phyloP scores from a whole-genome alignment of 2,113 vertebrate species.

The Pithys albifrons region DNA sequence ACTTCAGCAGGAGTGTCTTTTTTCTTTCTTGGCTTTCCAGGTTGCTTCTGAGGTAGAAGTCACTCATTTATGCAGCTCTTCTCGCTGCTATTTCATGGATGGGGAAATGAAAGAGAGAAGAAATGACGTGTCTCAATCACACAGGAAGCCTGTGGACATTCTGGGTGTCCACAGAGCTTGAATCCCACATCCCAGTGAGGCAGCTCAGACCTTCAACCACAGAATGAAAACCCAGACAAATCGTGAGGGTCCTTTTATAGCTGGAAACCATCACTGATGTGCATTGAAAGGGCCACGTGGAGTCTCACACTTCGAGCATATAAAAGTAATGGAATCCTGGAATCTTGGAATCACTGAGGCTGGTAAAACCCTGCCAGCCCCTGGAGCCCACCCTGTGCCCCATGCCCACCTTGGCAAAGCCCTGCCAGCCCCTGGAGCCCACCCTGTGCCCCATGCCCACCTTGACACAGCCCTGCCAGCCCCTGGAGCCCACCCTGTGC shows the following conservation, averaged over 20 bases:
- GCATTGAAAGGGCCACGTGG: background rate
- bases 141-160: background rate
- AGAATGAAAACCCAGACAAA: background rate
- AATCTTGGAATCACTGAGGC: fast-evolving
- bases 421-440: fast-evolving
- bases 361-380: background rate
- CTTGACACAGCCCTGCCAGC: background rate
- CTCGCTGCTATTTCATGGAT: background rate
- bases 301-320: background rate
- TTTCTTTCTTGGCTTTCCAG: background rate
- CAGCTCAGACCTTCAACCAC: background rate
- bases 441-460: background rate
- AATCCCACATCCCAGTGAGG: background rate
- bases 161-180: background rate
- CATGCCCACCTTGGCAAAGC: background rate
- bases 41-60: background rate
- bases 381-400: fast-evolving
- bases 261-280: background rate
- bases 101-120: constrained; percentile 2
- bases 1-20: background rate
- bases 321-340: background rate
- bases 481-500: fast-evolving
- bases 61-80: background rate
- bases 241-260: background rate
- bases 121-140: background rate